Evolutionary conservation across 2,888 invertebrate genomes (phyloP).

Genomic region (Tetranychus truncatus): DNA sequence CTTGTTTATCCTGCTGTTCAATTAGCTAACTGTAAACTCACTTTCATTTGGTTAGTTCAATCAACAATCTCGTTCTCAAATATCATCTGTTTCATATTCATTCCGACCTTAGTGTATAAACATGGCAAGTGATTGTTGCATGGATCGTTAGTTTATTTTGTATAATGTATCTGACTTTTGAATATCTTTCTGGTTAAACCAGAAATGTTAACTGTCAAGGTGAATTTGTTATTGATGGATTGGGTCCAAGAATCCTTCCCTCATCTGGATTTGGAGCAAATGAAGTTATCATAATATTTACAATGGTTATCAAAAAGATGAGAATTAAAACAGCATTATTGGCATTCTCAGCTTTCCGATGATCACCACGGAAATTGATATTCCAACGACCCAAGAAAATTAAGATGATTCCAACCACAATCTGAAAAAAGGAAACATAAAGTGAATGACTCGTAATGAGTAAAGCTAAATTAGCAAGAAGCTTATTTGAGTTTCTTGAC

Average conservation of each 20-base stretch:
- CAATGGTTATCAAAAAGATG: slow-evolving; percentile 26
- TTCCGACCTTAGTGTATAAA: too few species aligned
- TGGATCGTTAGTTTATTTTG: too few species aligned
- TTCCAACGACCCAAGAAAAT: slow-evolving; percentile 27
- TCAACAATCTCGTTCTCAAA: too few species aligned
- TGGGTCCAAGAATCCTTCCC: slow-evolving; percentile 26
- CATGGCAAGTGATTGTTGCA: too few species aligned
- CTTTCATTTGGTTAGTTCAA: too few species aligned
- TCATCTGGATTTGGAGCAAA: slow-evolving; percentile 8
- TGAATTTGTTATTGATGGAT: not conserved
- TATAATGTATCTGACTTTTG: too few species aligned
- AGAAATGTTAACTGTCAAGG: not conserved
- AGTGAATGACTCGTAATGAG: not conserved
- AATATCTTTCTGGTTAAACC: too few species aligned
- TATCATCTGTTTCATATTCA: too few species aligned
- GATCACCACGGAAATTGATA: slow-evolving; percentile 26
- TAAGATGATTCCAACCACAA: slow-evolving; percentile 27
- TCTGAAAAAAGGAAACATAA: slow-evolving; percentile 13
- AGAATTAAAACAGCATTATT: slow-evolving; percentile 27
- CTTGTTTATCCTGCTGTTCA: not conserved
- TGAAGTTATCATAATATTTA: slow-evolving; percentile 24
- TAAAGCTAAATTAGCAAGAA: too few species aligned
- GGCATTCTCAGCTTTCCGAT: slow-evolving; percentile 25
- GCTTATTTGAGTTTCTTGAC: too few species aligned
- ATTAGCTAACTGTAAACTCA: not conserved